Base-by-base conservation (phyloP, 2,888 invertebrate genomes). In the Coenonympha glycerion region DNA sequence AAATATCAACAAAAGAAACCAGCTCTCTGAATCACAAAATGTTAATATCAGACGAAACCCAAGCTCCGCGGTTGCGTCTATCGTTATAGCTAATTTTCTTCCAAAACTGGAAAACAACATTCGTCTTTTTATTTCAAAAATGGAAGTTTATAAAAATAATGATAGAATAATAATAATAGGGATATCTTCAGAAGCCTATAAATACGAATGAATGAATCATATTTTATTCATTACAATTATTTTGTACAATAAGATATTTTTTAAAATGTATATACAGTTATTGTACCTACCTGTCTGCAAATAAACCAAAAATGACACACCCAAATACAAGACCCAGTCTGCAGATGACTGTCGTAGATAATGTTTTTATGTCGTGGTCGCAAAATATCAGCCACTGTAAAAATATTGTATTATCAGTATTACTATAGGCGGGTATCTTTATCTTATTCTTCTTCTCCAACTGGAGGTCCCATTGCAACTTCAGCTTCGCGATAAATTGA, bases 271-370 rank as follows among this genome's bases (percentile, higher is more conserved):
- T n/a, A n/a, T n/a, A n/a, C n/a, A n/a, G n/a, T n/a, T n/a, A n/a
- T n/a, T n/a, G n/a, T n/a, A n/a, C n/a, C n/a, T n/a, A 86, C 86
- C 74, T 79, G 65, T 86, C 86, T 3, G 83, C 67, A 36, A 82
- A 58, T 13, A 84, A 60, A 1, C 86, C 86, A 46, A 73, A 81
- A 49, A 78, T 78, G 6, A 84, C 64, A 59, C 68, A 77, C 51
- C 86, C 86, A 53, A 85, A 83, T 46, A 77, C 66, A 3, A 75
- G 64, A 11, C 85, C 86, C 39, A 83, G 67, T 31, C 84, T 73
- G 55, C 76, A 78, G 42, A 84, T 73, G 31, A 84, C 73, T 22
- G 83, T 68, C 3, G 76, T 75, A 3, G 80, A 77, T 9, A 83
- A 55, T 26, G 78, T 54, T 58, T 75, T 75, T 48, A 71, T 55